Conservation (phyloP, 2,113 vertebrate species). For the Corvus hawaiiensis region DNA sequence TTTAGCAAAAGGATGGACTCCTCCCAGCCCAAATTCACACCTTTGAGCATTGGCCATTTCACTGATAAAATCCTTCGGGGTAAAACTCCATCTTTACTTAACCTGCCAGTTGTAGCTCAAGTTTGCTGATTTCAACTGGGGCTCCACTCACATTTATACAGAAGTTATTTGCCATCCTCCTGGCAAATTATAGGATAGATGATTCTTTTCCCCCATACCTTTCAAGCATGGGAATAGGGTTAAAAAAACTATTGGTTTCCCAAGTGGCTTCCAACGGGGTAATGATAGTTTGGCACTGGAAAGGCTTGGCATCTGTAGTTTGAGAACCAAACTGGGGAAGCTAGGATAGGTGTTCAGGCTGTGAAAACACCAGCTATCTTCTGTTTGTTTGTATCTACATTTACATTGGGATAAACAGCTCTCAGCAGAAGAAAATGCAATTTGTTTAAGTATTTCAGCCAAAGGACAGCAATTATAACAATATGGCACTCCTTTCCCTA, state of each 20-base stretch:
- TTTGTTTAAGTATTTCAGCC: slow-evolving; percentile 8
- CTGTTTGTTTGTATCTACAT: slow-evolving; percentile 26
- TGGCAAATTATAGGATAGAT: neutral
- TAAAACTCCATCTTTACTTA: neutral
- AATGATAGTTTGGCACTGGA: neutral
- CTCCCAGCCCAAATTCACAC: fast-evolving
- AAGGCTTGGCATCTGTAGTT: neutral
- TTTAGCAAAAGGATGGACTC: neutral
- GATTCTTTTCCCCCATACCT: neutral
- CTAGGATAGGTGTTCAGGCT: neutral
- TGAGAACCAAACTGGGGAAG: neutral
- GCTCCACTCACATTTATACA: neutral
- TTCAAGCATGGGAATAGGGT: neutral
- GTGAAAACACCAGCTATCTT: slow-evolving; percentile 19
- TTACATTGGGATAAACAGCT: neutral
- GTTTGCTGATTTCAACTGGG: neutral
- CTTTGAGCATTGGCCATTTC: neutral
- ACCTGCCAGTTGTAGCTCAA: neutral
- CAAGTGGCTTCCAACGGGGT: neutral
- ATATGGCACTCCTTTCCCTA: neutral
- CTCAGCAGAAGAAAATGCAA: slow-evolving; percentile 23
- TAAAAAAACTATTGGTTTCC: neutral
- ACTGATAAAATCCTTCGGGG: neutral
- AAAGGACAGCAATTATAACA: slow-evolving; percentile 17
- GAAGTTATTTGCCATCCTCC: neutral